Conservation (phyloP, 2,113 vertebrate genomes). For the Oenanthe oenanthe region DNA sequence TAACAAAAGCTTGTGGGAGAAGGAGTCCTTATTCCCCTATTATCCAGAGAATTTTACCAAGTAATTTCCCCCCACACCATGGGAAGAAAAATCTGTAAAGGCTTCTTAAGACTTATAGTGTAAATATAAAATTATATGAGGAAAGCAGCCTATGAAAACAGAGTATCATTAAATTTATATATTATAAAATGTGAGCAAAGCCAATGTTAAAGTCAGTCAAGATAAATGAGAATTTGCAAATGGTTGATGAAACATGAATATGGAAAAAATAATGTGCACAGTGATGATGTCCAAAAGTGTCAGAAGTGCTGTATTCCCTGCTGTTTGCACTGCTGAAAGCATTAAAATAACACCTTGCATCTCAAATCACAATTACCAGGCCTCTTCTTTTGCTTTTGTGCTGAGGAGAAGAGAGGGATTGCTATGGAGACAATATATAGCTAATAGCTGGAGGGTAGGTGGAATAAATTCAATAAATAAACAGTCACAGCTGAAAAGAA, state of each 20-base stretch:
- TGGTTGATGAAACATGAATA: constrained; percentile 8
- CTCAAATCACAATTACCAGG: constrained; percentile 45
- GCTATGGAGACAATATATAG: constrained; percentile 65
- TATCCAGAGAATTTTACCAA: not conserved
- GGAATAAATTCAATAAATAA: constrained; percentile 62
- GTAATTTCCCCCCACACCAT: not conserved
- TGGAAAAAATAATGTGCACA: not conserved
- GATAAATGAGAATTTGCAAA: constrained; percentile 51
- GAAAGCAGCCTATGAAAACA: constrained; percentile 30
- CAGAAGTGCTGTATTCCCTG: not conserved
- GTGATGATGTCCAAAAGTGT: constrained; percentile 7
- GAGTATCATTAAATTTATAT: constrained; percentile 6
- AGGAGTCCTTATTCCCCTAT: not conserved
- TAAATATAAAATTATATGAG: constrained; percentile 29
- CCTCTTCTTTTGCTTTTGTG: constrained; percentile 17
- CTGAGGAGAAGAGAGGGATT: constrained; percentile 35
- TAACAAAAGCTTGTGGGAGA: not conserved
- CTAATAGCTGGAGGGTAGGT: constrained; percentile 60
- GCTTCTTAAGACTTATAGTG: not conserved
- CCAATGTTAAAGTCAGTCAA: constrained; percentile 30
- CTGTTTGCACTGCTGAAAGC: constrained; percentile 15
- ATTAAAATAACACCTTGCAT: constrained; percentile 54
- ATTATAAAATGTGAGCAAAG: constrained; percentile 36
- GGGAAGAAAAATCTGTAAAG: constrained; percentile 35
- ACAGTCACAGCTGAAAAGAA: constrained; percentile 35